Evolutionary conservation across 2,888 invertebrate genomes (phyloP).

Genomic region (Smittia sp.): DNA sequence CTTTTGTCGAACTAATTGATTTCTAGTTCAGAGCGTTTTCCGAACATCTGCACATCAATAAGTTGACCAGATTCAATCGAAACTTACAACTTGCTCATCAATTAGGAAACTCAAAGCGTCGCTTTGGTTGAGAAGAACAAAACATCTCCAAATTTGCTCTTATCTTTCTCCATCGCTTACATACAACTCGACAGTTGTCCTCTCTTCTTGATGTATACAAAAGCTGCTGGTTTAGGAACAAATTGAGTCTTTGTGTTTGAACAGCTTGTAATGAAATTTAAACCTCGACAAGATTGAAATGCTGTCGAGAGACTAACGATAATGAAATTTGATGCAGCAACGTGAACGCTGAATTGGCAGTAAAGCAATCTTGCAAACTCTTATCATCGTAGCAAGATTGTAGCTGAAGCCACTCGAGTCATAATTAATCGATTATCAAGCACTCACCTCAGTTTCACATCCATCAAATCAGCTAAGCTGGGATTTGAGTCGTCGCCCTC

Average conservation of each 20-base stretch:
- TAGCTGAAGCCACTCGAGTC: background rate
- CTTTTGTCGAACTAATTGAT: too few relatives aligned
- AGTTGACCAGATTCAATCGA: too few relatives aligned
- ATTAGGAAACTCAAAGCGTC: too few relatives aligned
- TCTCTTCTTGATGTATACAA: background rate
- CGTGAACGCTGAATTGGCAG: background rate
- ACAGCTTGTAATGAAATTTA: background rate
- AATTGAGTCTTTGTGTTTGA: background rate
- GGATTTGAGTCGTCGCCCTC: slow-evolving; percentile 65
- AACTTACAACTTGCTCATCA: too few relatives aligned
- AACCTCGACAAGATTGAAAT: background rate
- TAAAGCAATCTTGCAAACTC: background rate
- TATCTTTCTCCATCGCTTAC: too few relatives aligned
- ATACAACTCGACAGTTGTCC: too few relatives aligned
- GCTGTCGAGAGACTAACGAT: background rate
- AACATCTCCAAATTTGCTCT: too few relatives aligned
- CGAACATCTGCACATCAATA: too few relatives aligned
- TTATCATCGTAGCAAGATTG: background rate
- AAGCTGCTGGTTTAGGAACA: background rate
- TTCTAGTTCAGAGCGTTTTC: too few relatives aligned
- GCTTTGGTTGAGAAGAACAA: too few relatives aligned
- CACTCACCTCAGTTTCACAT: slow-evolving; percentile 54
- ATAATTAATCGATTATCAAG: background rate
- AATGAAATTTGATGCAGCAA: background rate
- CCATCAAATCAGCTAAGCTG: slow-evolving; percentile 67